phyloP scores from a whole-genome alignment of 2,113 vertebrate genomes.

The Poeciliopsis retropinna region DNA sequence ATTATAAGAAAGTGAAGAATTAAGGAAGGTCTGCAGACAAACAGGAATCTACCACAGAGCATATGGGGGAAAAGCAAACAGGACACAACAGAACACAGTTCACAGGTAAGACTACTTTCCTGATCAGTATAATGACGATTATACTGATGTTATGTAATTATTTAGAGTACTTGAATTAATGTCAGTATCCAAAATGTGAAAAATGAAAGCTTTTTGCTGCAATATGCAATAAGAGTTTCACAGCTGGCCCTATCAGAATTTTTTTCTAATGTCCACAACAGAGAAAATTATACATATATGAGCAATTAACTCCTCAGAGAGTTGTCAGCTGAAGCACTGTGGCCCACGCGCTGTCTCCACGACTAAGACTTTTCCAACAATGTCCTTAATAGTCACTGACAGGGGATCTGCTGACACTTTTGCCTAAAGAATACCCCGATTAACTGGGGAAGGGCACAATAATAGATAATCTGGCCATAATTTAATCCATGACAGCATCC shows the following conservation, averaged over 20 bases:
- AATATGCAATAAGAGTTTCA: slow-evolving; percentile 28
- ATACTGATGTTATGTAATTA: slow-evolving; percentile 8
- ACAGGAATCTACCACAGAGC: too few relatives aligned
- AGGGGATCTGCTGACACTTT: slow-evolving; percentile 21
- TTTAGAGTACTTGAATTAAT: slow-evolving; percentile 19
- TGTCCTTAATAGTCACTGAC: slow-evolving; percentile 33
- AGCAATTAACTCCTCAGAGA: slow-evolving; percentile 55
- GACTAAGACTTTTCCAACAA: slow-evolving; percentile 20
- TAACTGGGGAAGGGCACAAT: slow-evolving; percentile 13
- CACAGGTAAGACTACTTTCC: slow-evolving; percentile 5
- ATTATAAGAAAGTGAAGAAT: too few relatives aligned
- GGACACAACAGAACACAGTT: background rate
- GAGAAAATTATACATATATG: slow-evolving; percentile 35
- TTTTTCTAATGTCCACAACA: slow-evolving; percentile 16
- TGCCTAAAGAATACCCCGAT: slow-evolving; percentile 20
- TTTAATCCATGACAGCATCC: slow-evolving; percentile 19
- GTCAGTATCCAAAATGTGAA: slow-evolving; percentile 17
- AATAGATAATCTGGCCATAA: slow-evolving; percentile 31
- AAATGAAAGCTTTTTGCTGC: slow-evolving; percentile 29
- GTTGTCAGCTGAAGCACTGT: slow-evolving; percentile 29
- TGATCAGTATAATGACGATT: slow-evolving; percentile 19
- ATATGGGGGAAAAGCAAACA: background rate
- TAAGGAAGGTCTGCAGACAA: too few relatives aligned
- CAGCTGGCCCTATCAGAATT: background rate
- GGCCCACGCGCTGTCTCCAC: slow-evolving; percentile 42